Percentiles rank a stretch among this genome's conserved stretches.
Conservation (phyloP, 2,888 invertebrate species). For the Melanotus villosus region DNA sequence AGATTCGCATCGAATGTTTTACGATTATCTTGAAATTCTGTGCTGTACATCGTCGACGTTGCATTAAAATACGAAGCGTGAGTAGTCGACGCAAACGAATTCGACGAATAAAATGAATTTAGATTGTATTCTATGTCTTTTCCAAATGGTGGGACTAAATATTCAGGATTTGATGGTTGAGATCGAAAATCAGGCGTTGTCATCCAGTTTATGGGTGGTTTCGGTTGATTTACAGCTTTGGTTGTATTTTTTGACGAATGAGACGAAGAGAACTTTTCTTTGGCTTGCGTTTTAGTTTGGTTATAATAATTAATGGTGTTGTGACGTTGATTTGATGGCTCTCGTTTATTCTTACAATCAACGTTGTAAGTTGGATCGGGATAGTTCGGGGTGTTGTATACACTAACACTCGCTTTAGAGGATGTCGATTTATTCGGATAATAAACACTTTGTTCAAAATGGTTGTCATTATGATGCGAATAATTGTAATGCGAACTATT, state of each 20-base stretch:
- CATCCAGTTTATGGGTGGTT: conserved; percentile 76
- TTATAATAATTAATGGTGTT: conserved; percentile 31
- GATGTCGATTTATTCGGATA: conserved; percentile 27
- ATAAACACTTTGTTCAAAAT: conserved; percentile 37
- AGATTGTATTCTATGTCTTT: conserved; percentile 61
- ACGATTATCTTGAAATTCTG: conserved; percentile 54
- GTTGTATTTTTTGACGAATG: not conserved
- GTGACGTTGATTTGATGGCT: conserved; percentile 22
- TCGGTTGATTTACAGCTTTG: conserved; percentile 54
- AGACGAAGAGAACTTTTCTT: conserved; percentile 29
- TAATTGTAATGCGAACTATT: conserved; percentile 61
- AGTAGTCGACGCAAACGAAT: conserved; percentile 53
- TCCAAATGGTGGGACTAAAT: conserved; percentile 67
- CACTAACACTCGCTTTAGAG: not conserved
- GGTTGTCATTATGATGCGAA: conserved; percentile 46
- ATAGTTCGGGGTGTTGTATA: conserved; percentile 21
- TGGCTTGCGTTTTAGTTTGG: conserved; percentile 28
- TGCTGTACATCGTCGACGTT: conserved; percentile 53
- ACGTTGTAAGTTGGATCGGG: conserved; percentile 26
- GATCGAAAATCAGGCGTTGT: conserved; percentile 71
- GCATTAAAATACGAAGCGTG: conserved; percentile 58
- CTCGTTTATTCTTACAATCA: conserved; percentile 28
- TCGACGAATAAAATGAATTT: conserved; percentile 56
- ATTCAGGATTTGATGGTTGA: conserved; percentile 63
- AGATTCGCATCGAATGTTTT: conserved; percentile 55